Evolutionary conservation across 1,140 invertebrate species (phyloP), one percentile per base, ranked within the genome.

Genomic region (Paraescarpia echinospica): DNA sequence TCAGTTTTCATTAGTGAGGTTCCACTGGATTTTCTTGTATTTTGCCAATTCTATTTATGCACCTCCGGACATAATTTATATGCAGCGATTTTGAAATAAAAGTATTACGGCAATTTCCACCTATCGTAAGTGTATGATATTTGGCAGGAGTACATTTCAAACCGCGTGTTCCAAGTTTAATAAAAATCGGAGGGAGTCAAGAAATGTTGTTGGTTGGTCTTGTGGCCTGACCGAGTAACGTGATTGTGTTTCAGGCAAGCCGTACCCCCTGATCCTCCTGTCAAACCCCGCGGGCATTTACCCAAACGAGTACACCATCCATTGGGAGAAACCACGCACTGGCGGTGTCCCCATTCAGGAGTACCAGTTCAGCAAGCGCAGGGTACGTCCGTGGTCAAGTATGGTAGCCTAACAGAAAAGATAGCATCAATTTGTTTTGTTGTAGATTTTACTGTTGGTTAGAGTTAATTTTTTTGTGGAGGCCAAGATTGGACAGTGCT

Each of bases 291-390:
- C 12, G 33, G 77, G 93, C n/a, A 27, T 34, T 27, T 89, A 91
- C 35, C 92, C 89, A 35, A 59, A 93, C 77, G 92, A 93, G 31
- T 93, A 92, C 88, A 35, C 35, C 14, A 51, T 93, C 33, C 89
- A 93, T 34, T 93, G 93, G 93, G 90, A 91, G 35, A 59, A 91
- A 48, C 93, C 93, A 33, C 77, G 89, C 31, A 93, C 93, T 1
- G 93, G 93, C 27, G 93, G 93, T 33, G 33, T 90, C 33, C 92
- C 92, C 22, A 93, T 93, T 48, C 91, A 88, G 90, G 89, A 93
- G 41, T 93, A 93, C 51, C 33, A 91, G 89, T 91, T 93, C 90
- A 93, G 91, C 34, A 89, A 34, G 41, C 35, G 93, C 51, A 35
- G 18, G 35, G 93, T 93, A 35, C 48, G 51, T 33, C 6, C 34